Conservation (phyloP, 2,797 vertebrate species). For the Danio jaintianensis region DNA sequence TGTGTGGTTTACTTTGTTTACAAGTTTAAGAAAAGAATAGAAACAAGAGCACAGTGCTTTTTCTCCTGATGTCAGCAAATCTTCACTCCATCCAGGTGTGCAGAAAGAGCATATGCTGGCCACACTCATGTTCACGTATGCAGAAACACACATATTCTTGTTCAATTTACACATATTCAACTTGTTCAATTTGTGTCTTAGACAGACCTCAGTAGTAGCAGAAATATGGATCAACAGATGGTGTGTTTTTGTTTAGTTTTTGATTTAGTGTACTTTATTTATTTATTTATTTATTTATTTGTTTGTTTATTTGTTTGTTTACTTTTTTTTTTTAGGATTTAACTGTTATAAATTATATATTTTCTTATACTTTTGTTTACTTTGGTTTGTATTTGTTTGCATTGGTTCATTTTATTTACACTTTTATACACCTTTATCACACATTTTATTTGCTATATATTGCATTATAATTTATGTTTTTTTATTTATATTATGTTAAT, state of each 20-base stretch:
- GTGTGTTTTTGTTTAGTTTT: too few species aligned
- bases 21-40: not conserved
- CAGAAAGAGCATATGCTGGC: conserved; percentile 2
- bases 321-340: too few species aligned
- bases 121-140: conserved; percentile 11
- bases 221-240: not conserved
- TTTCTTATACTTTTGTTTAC: not conserved
- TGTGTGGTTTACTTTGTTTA: conserved; percentile 45
- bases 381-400: too few species aligned
- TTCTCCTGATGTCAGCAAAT: conserved; percentile 13
- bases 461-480: too few species aligned
- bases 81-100: conserved; percentile 22
- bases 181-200: not conserved
- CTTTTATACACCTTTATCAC: too few species aligned
- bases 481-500: too few species aligned
- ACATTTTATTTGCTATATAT: too few species aligned
- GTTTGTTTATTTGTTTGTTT: not conserved
- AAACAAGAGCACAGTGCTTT: not conserved
- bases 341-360: not conserved
- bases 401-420: too few species aligned
- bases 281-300: not conserved
- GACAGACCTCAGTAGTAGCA: not conserved
- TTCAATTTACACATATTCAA: not conserved
- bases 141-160: conserved; percentile 20
- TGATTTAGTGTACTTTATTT: not conserved